Percentiles rank a stretch among this genome's conserved stretches.
Conservation (phyloP, 2,113 vertebrate genomes). For the Chascanopsetta lugubris region DNA sequence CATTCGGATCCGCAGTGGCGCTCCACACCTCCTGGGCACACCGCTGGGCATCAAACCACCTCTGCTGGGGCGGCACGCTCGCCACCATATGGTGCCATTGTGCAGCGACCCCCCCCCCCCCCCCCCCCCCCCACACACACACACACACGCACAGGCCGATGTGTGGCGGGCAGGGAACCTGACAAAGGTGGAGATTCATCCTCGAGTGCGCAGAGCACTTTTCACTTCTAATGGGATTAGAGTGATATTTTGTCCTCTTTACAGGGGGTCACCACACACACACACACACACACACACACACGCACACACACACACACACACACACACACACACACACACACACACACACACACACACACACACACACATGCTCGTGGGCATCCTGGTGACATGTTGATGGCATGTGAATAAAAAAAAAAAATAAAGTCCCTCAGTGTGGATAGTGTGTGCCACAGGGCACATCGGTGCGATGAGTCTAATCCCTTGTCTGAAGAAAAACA, state of each 20-base stretch:
- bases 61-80: conserved; percentile 28
- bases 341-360: conserved; percentile 8
- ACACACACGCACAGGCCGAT: too few species aligned
- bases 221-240: conserved; percentile 53
- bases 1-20: conserved; percentile 29
- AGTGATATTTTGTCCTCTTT: conserved; percentile 54
- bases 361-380: conserved; percentile 19
- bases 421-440: conserved; percentile 46
- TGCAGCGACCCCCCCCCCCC: conserved; percentile 39
- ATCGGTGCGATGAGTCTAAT: conserved; percentile 57
- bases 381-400: conserved; percentile 39
- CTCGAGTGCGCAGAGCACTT: conserved; percentile 14
- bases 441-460: conserved; percentile 50
- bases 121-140: too few species aligned
- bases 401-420: conserved; percentile 34
- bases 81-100: conserved; percentile 44
- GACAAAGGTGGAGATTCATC: conserved; percentile 13
- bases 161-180: neutral
- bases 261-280: conserved; percentile 7
- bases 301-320: conserved; percentile 14
- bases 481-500: conserved; percentile 64
- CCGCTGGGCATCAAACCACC: conserved; percentile 53
- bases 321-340: conserved; percentile 11
- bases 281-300: conserved; percentile 8
- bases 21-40: conserved; percentile 56